Evolutionary conservation across 2,113 vertebrate genomes (phyloP).

Genomic region (Callocephalon fimbriatum): DNA sequence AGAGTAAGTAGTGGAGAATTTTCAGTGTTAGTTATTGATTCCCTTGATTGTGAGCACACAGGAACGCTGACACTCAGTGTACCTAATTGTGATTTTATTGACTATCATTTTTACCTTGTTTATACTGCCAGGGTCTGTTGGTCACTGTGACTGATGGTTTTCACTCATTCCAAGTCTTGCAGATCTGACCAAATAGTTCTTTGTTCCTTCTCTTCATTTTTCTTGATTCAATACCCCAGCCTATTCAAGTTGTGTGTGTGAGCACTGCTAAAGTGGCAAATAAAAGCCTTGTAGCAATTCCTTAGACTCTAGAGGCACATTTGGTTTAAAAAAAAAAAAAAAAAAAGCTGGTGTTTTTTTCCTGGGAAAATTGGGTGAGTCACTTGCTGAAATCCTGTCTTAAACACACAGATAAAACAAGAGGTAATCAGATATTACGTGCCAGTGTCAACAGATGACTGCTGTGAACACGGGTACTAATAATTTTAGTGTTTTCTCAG

Average conservation of each 20-base stretch:
- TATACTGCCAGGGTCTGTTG: conserved; percentile 64
- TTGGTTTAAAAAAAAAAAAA: background rate
- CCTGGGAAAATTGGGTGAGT: background rate
- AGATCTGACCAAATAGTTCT: conserved; percentile 1
- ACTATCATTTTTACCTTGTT: conserved; percentile 77
- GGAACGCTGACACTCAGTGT: conserved; percentile 56
- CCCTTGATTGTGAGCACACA: conserved; percentile 64
- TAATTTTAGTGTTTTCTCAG: background rate
- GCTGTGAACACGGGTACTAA: background rate
- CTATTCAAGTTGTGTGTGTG: background rate
- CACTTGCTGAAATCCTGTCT: background rate
- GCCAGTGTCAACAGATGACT: background rate
- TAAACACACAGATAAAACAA: background rate
- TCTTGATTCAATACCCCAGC: background rate
- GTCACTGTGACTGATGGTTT: conserved; percentile 64
- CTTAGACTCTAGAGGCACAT: background rate
- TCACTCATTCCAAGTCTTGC: conserved; percentile 55
- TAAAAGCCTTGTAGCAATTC: background rate
- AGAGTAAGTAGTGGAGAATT: conserved; percentile 58
- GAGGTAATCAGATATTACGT: background rate
- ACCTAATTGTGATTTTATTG: conserved; percentile 77
- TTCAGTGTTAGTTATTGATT: conserved; percentile 69
- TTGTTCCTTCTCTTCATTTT: background rate
- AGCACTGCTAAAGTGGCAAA: background rate
- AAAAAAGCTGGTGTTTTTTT: background rate